Conservation (phyloP, 2,888 invertebrate species). For the Asteroscopus sphinx region DNA sequence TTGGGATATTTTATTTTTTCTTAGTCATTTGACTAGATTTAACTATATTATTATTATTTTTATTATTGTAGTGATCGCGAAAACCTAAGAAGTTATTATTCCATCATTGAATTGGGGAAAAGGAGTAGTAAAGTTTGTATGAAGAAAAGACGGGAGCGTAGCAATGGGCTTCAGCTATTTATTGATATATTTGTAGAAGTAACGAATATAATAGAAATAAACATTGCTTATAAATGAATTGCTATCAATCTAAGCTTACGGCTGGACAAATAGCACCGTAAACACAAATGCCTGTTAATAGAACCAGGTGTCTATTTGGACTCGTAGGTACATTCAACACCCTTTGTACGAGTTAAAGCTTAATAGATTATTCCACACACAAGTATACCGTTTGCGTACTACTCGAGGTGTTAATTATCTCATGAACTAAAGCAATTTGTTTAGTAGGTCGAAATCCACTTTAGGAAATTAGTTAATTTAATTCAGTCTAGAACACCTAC, state of each 20-base stretch:
- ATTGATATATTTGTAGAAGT: conserved; percentile 2
- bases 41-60: too few relatives aligned
- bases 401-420: conserved; percentile 46
- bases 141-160: too few relatives aligned
- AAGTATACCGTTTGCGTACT: conserved; percentile 29
- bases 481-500: conserved; percentile 1
- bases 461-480: conserved; percentile 18
- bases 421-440: conserved; percentile 40
- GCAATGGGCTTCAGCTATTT: too few relatives aligned
- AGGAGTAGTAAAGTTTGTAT: too few relatives aligned
- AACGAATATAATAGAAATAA: conserved; percentile 23
- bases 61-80: too few relatives aligned
- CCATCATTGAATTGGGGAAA: too few relatives aligned
- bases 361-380: conserved; percentile 51
- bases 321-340: conserved; percentile 32
- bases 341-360: conserved; percentile 36
- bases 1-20: too few relatives aligned
- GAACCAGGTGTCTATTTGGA: conserved; percentile 48
- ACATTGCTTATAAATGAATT: conserved; percentile 30
- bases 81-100: too few relatives aligned
- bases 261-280: conserved; percentile 8
- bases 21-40: too few relatives aligned
- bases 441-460: conserved; percentile 19
- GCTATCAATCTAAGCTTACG: conserved; percentile 21
- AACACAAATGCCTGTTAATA: conserved; percentile 35